These are phyloP conservation scores for Malacoctenus gilli DNA, from an alignment of 2,797 vertebrate genomes.

Conservation along the genomic window DNA sequence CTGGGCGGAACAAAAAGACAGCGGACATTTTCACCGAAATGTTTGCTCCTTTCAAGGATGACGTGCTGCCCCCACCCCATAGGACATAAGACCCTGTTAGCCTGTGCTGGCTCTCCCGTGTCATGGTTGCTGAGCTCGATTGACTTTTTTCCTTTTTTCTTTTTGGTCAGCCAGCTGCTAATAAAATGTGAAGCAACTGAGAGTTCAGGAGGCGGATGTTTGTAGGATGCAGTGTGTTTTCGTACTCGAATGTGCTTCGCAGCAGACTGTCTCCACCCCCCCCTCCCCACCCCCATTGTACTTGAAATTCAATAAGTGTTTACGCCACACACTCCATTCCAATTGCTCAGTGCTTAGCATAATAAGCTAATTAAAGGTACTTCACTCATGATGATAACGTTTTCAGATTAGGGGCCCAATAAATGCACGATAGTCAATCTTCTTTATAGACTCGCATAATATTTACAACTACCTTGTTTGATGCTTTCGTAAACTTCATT, in stretches of 20 bases:
- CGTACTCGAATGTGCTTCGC: not conserved
- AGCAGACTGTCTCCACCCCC: slow-evolving; percentile 11
- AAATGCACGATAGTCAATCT: slow-evolving; percentile 36
- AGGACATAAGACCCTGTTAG: too few species aligned
- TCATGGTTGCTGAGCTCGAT: not conserved
- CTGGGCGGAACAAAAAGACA: too few species aligned
- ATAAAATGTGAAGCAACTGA: slow-evolving; percentile 5
- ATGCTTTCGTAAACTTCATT: slow-evolving; percentile 25
- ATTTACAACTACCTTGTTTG: slow-evolving; percentile 25
- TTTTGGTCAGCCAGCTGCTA: not conserved
- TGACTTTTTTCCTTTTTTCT: slow-evolving; percentile 6
- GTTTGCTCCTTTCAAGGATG: too few species aligned
- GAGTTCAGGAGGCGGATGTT: not conserved
- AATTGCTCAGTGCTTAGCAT: slow-evolving; percentile 34
- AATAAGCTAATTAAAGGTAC: slow-evolving; percentile 47
- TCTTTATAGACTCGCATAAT: slow-evolving; percentile 39
- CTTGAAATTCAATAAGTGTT: slow-evolving; percentile 42
- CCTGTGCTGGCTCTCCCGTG: not conserved
- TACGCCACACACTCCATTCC: slow-evolving; percentile 29
- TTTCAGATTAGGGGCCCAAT: slow-evolving; percentile 33
- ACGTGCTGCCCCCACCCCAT: too few species aligned
- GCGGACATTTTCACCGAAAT: too few species aligned
- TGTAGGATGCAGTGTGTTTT: slow-evolving; percentile 7
- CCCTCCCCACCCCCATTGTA: slow-evolving; percentile 10
- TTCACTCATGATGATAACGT: slow-evolving; percentile 36